A percentile compares a stretch with the other conserved stretches of the same genome.
These are phyloP conservation scores for Lacanobia oleracea DNA, from an alignment of 2,888 invertebrate genomes.

Conservation along the genomic window DNA sequence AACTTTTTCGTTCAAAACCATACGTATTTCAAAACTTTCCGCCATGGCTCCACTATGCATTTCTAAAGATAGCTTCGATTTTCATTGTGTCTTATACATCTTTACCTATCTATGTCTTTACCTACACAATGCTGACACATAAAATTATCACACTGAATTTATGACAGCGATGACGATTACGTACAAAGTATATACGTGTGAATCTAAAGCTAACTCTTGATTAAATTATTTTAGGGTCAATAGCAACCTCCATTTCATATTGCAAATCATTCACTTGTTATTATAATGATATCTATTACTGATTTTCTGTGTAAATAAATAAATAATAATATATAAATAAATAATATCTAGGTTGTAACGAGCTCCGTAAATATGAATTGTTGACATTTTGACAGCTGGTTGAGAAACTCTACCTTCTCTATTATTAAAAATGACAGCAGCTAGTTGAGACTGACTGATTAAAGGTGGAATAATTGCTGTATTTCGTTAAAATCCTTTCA, in stretches of 20 bases:
- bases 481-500: slow-evolving; percentile 78
- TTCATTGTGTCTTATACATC: not conserved
- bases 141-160: not conserved
- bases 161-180: not conserved
- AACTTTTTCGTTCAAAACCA: no score
- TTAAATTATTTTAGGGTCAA: not conserved
- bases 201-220: not conserved
- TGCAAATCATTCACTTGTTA: no score
- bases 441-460: slow-evolving; percentile 62
- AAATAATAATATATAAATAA: no score
- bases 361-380: slow-evolving; percentile 25
- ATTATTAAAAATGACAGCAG: slow-evolving; percentile 73
- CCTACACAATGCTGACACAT: not conserved
- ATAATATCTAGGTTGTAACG: not conserved
- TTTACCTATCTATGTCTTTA: not conserved
- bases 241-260: not conserved
- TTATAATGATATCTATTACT: no score
- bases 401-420: slow-evolving; percentile 62
- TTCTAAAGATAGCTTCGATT: slow-evolving; percentile 10
- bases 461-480: slow-evolving; percentile 81
- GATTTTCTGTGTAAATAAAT: no score
- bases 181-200: no score
- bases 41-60: no score
- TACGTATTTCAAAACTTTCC: no score
- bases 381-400: slow-evolving; percentile 38